Base-by-base conservation (phyloP, 2,113 vertebrate genomes). In the Phaethornis superciliosus region DNA sequence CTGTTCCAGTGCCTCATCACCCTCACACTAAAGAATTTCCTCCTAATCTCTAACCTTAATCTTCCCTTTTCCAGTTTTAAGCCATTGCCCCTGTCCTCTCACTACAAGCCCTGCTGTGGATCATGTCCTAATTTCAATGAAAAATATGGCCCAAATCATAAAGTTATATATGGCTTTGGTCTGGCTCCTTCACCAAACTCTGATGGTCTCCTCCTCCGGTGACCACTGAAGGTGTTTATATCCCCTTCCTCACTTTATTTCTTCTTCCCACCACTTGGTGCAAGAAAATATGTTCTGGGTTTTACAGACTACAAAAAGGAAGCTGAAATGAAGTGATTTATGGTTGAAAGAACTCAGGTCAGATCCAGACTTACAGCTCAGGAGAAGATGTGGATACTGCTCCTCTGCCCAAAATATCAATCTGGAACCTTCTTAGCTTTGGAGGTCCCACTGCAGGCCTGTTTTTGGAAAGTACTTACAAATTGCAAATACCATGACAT, bases 161-260 rank as follows among this genome's bases (percentile, higher is more conserved):
- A 67, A 19, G 47, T 33, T 69, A 9, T 26, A 6, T 3, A 11
- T 11, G 33, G 64, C 26, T 84, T 77, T 42, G 27, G 40, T 30
- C 52, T 64, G 74, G 37, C 44, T 90, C n/a, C 62, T 75, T 69
- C 56, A 75, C 30, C 72, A 75, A 24, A 23, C 2, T 46, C 84
- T 70, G n/a, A 40, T 15, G n/a, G 26, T 44, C 15, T 56, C 63
- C 18, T 82, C 24, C 15, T 76, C 52, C 0, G 0, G 30, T 27
- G 28, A 32, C 21, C 24, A 52, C 65, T 90, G 33, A 28, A 42
- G 20, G 3, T 21, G 27, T 15, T 90, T 78, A 40, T 67, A 55
- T 9, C 46, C 26, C 24, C 74, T 77, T 21, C 47, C 42, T 85
- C 22, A 9, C 47, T 77, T 92, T 7, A 46, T 40, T 93, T 90